A percentile compares a stretch with the other conserved stretches of the same genome.
These are phyloP conservation scores for Caenorhabditis brenneri DNA, from an alignment of 1,140 invertebrate species.

Conservation along the genomic window DNA sequence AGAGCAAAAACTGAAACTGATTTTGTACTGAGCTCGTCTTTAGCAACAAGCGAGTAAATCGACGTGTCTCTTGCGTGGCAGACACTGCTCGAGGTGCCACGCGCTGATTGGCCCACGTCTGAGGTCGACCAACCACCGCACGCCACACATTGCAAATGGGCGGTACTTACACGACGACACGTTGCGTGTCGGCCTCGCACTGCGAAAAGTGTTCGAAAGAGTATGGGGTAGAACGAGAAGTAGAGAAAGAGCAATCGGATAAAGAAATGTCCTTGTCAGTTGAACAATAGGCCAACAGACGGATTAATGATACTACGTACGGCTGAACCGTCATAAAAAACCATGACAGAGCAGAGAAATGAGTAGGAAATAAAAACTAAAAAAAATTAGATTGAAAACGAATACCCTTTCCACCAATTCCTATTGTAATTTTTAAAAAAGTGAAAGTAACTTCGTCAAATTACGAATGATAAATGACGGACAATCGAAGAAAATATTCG, in stretches of 20 bases:
- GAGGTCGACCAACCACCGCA: constrained; percentile 51
- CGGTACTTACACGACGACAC: background rate
- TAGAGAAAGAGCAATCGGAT: background rate
- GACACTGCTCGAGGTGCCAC: constrained; percentile 46
- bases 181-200: constrained; percentile 28
- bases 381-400: no score
- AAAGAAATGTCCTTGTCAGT: background rate
- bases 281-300: background rate
- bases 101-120: constrained; percentile 65
- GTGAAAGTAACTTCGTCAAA: no score
- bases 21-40: constrained; percentile 3
- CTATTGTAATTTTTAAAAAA: no score
- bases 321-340: background rate
- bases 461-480: no score
- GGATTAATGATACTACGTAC: background rate
- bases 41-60: background rate
- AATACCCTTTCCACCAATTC: no score
- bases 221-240: background rate
- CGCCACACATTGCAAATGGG: constrained; percentile 34
- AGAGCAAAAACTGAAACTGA: constrained; percentile 26
- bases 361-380: background rate
- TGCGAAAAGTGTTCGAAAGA: background rate
- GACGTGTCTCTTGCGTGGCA: constrained; percentile 14
- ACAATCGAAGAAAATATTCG: no score
- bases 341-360: background rate